phyloP scores from a whole-genome alignment of 2,797 vertebrate genomes.

The Catharus ustulatus region DNA sequence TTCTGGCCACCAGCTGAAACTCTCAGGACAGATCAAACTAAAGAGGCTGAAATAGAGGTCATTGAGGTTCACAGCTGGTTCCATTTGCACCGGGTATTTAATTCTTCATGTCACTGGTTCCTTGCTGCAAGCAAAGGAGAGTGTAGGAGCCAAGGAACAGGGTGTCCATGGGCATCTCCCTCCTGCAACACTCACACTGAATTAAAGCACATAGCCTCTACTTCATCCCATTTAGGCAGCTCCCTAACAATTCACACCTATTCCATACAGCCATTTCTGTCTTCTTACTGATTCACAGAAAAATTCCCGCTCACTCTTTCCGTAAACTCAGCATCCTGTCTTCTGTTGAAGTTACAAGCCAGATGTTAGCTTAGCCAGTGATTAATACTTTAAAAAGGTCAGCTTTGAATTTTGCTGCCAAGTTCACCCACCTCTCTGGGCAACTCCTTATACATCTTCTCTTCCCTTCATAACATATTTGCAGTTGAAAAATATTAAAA shows the following conservation, averaged over 20 bases:
- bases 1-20: background rate
- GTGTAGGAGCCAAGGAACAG: background rate
- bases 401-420: slow-evolving; percentile 42
- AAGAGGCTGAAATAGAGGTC: slow-evolving; percentile 32
- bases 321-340: slow-evolving; percentile 7
- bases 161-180: background rate
- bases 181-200: background rate
- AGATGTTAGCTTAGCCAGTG: slow-evolving; percentile 31
- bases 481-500: slow-evolving; percentile 30
- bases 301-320: slow-evolving; percentile 18
- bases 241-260: slow-evolving; percentile 26
- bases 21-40: background rate
- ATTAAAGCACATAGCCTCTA: background rate
- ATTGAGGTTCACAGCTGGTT: slow-evolving; percentile 28
- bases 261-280: background rate
- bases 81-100: slow-evolving; percentile 33
- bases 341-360: slow-evolving; percentile 5
- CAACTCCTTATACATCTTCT: background rate
- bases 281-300: background rate
- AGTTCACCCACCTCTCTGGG: slow-evolving; percentile 5
- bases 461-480: background rate
- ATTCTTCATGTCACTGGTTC: background rate
- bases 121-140: slow-evolving; percentile 3
- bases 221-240: background rate
- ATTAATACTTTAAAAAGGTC: slow-evolving; percentile 61